Percentiles rank a stretch among this genome's conserved stretches.
Evolutionary conservation across 2,797 vertebrate genomes (phyloP).

Genomic region (Calcarius lapponicus): DNA sequence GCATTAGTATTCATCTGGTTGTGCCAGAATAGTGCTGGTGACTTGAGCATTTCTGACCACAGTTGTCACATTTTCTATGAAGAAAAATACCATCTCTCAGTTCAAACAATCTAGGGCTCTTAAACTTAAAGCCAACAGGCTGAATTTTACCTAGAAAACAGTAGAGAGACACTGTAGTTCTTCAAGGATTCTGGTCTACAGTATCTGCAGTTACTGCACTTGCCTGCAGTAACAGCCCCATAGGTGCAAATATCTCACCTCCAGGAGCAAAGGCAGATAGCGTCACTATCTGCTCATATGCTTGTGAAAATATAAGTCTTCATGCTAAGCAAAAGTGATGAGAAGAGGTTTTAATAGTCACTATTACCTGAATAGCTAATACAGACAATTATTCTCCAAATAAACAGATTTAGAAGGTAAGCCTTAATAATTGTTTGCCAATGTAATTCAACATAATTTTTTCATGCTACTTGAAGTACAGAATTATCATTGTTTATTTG

Average conservation of each 20-base stretch:
- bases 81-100: not conserved
- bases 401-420: not conserved
- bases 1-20: not conserved
- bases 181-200: not conserved
- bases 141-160: slow-evolving; percentile 11
- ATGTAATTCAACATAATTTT: not conserved
- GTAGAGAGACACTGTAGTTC: not conserved
- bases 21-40: not conserved
- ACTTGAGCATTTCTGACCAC: not conserved
- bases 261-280: not conserved
- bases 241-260: not conserved
- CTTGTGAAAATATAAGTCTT: not conserved
- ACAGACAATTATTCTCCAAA: not conserved
- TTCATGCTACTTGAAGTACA: not conserved
- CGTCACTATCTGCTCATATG: not conserved
- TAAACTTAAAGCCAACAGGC: not conserved
- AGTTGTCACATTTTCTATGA: not conserved
- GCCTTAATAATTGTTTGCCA: not conserved
- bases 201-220: not conserved
- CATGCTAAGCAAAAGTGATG: not conserved
- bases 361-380: not conserved
- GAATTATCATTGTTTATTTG: not conserved
- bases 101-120: not conserved
- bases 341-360: not conserved
- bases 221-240: not conserved